Evolutionary conservation across 1,140 invertebrate species (phyloP), one percentile per base, ranked within the genome.

Genomic region (Hesperophylax magnus): DNA sequence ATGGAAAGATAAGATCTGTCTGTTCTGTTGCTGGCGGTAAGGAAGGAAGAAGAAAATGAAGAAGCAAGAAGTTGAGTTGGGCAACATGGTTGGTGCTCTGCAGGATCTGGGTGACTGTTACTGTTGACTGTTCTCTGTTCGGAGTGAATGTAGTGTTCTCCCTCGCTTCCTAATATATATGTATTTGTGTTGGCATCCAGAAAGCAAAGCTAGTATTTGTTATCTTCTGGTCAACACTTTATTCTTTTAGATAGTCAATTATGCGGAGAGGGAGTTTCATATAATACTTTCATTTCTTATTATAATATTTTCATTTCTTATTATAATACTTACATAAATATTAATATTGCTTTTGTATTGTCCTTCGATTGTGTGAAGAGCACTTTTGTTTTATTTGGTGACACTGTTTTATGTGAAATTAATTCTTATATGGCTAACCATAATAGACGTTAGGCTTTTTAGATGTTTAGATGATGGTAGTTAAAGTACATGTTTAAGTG

Each of bases 401-500:
- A 83, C 78, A 75, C 71, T 75, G 74, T 78, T 78, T 52, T 80
- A 78, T 81, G 79, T 76, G 72, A 80, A 78, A 80, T 78, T 81
- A 67, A 82, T 79, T 83, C 79, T 78, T 61, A 53, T 83, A 83
- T 82, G 71, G 80, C 78, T 79, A 81, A 83, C 71, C 72, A 84
- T 80, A 78, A 74, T 84, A 84, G 82, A 78, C 31, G 78, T 78
- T 84, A 81, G 79, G 79, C 77, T 78, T 81, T 84, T 80, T 83
- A 83, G 82, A 79, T 83, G 82, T 81, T 84, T 84, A 84, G 82
- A 81, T 80, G 77, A 84, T 81, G 77, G 75, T 84, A 84, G 80
- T 80, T 81, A 20, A 84, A 60, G 74, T 81, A 84, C 78, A 77
- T 74, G 54, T 79, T 79, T 77, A 79, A 80, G 78, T 78, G 77